Conservation (phyloP, 2,113 vertebrate species). For the Montifringilla adamsi region DNA sequence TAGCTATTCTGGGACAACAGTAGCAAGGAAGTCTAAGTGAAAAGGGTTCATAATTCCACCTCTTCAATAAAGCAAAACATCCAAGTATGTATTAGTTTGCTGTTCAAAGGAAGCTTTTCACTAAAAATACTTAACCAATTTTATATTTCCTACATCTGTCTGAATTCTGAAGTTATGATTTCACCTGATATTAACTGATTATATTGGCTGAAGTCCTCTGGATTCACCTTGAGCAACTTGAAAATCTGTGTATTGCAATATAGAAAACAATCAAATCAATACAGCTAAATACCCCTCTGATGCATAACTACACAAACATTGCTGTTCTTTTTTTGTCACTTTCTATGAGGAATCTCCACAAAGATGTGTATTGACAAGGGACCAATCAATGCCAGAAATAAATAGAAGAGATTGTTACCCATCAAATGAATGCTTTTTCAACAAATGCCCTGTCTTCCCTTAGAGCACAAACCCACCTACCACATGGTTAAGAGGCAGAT, state of each 20-base stretch:
- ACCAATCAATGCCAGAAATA: not conserved
- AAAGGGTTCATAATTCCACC: not conserved
- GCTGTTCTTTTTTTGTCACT: not conserved
- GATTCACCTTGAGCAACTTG: not conserved
- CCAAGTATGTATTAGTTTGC: not conserved
- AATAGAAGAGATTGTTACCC: not conserved
- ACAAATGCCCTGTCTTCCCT: not conserved
- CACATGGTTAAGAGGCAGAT: not conserved
- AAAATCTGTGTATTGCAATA: not conserved
- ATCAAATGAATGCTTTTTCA: not conserved
- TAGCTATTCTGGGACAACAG: not conserved
- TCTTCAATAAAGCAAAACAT: not conserved
- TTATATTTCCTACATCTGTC: not conserved
- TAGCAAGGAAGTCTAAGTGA: not conserved
- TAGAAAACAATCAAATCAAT: not conserved
- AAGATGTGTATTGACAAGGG: not conserved
- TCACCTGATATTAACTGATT: not conserved
- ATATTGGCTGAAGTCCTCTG: not conserved
- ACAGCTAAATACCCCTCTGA: not conserved
- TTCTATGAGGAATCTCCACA: not conserved
- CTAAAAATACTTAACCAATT: not conserved
- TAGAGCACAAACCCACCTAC: not conserved
- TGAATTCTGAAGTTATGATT: not conserved
- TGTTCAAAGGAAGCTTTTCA: not conserved
- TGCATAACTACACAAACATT: not conserved